Evolutionary conservation across 2,888 invertebrate species (phyloP), one percentile per base, ranked within the genome.

Genomic region (Bombylius major): DNA sequence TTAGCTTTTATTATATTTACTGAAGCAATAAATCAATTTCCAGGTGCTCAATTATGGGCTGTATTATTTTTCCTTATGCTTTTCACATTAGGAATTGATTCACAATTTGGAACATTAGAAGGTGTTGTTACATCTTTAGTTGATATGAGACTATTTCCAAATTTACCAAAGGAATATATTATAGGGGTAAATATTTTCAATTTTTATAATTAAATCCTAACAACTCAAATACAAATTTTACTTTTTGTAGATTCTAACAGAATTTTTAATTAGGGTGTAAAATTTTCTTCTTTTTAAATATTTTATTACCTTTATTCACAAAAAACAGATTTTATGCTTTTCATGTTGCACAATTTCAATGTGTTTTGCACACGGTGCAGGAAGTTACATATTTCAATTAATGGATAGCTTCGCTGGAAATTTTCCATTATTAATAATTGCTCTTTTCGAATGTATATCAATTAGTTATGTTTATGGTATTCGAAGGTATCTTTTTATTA

Each of bases 1-100:
- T 75, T 97, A 56, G 97, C 96, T 0, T 97, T 97, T 73, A 95
- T 96, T 60, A 94, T 96, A 64, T 97, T 96, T 78, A 96, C 97
- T 0, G 95, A 97, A 75, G 97, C 97, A 8, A 96, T 97, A 69
- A 93, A 95, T 76, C 95, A 96, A 76, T 96, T 97, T 74, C 95
- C 96, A 0, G 91, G 93, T 0, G 91, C 95, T 0, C 95, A 94
- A 65, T 84, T 97, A 69, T 97, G 97, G 97, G 90, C 95, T 5
- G 83, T 96, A 13, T 80, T 97, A 12, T 97, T 97, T 78, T 97
- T 97, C 75, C 79, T 96, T 53, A 97, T 97, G 97, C 81, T 97
- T 44, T 91, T 97, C 71, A 95, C 95, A 0, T 78, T 97, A 57
- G 94, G 94, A 1, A 93, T 97, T 60, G 97, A 96, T 72, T 96